Evolutionary conservation across 2,888 invertebrate species (phyloP), one percentile per base, ranked within the genome.

Genomic region (Heliconius charithonia): DNA sequence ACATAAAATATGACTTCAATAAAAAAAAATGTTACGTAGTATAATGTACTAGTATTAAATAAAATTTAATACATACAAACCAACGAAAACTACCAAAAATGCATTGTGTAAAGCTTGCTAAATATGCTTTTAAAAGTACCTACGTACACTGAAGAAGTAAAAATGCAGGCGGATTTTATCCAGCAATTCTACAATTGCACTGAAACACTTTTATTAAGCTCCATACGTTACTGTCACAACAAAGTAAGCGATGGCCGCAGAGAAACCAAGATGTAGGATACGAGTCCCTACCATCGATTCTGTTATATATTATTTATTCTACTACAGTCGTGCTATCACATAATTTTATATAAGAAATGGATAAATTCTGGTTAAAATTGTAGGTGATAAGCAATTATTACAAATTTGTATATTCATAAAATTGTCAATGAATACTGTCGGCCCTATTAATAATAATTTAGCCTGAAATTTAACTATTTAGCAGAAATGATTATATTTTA

Each of bases 201-300:
- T 77, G 82, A 83, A 85, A 87, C 85, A 86, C 86, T 89, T 90
- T 89, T 89, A 90, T 89, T 87, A 86, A 87, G 84, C 85, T 83
- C 83, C 84, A 85, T 85, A 85, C 81, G 84, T 84, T 84, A 84
- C 84, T 82, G 84, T 87, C 85, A 84, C 85, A 84, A 87, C 88
- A 88, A 86, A 85, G 86, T 87, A 88, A 89, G 87, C 87, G 86
- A 87, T 87, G 85, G 86, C 87, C 75, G 76, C 79, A 82, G 83
- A 82, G 82, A 85, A 83, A 86, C 89, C 87, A 86, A 79, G 79
- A 76, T 76, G 70, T 67, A 67, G 62, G 73, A 74, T 74, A 25
- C 72, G 56, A 41, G 69, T 59, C 56, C 72, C 72, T 72, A 72
- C 56, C 72, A 74, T 74, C 74, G 62, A 74, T 74, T 41, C 29